These are phyloP conservation scores for Scolopax bukidnonensis DNA, from an alignment of 2,797 vertebrate genomes.

Conservation along the genomic window DNA sequence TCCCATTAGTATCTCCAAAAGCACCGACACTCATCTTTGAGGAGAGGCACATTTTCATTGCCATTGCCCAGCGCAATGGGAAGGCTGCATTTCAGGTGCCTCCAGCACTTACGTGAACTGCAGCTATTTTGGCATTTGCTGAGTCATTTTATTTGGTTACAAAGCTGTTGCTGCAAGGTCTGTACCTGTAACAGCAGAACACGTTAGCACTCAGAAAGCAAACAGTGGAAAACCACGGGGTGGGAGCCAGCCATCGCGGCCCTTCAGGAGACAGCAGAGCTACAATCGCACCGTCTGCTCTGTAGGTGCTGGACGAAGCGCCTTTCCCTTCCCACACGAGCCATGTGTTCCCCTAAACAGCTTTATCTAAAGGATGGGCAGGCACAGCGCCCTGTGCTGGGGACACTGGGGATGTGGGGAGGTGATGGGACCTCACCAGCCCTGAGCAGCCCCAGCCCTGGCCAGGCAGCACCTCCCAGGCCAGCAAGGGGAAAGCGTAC, in stretches of 20 bases:
- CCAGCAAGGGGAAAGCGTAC: fast-evolving
- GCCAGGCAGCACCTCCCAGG: not conserved
- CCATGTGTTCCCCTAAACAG: fast-evolving
- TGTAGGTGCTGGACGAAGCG: not conserved
- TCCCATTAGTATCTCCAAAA: not conserved
- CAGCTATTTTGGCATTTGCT: not conserved
- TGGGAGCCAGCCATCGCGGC: fast-evolving
- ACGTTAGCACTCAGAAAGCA: not conserved
- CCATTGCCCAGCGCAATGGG: not conserved
- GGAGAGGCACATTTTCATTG: not conserved
- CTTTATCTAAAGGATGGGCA: not conserved
- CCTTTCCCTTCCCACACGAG: not conserved
- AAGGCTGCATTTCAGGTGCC: not conserved
- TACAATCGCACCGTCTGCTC: not conserved
- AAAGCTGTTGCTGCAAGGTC: not conserved
- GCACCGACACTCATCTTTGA: not conserved
- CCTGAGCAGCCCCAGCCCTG: fast-evolving
- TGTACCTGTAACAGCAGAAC: not conserved
- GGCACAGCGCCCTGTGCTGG: fast-evolving
- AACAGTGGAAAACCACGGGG: not conserved
- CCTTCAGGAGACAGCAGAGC: fast-evolving
- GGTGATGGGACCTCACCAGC: not conserved
- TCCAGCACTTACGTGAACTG: not conserved
- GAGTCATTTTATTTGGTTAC: not conserved
- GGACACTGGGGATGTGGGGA: fast-evolving